Evolutionary conservation across 30 jellyfish, hydroid and myxozoan genomes (phyloP).

Genomic region (Turritopsis rubra): DNA sequence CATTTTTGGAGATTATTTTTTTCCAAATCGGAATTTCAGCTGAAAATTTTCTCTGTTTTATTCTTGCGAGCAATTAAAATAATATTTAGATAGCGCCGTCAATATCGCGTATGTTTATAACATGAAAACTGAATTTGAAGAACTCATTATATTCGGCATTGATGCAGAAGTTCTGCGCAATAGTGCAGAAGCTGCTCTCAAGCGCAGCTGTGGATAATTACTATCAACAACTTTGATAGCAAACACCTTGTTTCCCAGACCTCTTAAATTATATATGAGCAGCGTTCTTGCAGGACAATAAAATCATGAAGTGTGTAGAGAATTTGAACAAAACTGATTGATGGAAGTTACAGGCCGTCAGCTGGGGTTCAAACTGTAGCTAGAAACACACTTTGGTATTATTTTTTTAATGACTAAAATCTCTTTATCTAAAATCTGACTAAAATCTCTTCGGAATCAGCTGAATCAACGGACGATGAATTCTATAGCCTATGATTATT

Average conservation of each 20-base stretch:
- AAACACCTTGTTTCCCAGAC: background rate
- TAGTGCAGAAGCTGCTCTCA: background rate
- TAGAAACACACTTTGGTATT: no score
- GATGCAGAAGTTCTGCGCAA: background rate
- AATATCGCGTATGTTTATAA: background rate
- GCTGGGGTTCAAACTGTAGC: no score
- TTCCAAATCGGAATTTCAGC: background rate
- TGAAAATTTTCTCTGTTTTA: background rate
- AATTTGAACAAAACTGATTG: background rate
- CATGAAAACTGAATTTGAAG: background rate
- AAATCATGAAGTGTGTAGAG: background rate
- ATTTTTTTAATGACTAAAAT: no score
- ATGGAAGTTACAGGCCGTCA: no score
- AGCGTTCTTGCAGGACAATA: no score
- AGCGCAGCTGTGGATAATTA: background rate
- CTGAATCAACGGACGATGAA: no score
- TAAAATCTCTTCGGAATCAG: no score
- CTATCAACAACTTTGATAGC: background rate
- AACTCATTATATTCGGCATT: background rate
- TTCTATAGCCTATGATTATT: no score
- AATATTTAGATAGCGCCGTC: background rate
- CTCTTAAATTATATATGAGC: background rate
- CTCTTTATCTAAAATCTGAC: no score
- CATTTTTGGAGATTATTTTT: background rate
- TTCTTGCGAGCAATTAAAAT: background rate